Percentiles rank a stretch among this genome's conserved stretches.
Evolutionary conservation across 2,113 vertebrate genomes (phyloP).

Genomic region (Sinocyclocheilus rhinocerous): DNA sequence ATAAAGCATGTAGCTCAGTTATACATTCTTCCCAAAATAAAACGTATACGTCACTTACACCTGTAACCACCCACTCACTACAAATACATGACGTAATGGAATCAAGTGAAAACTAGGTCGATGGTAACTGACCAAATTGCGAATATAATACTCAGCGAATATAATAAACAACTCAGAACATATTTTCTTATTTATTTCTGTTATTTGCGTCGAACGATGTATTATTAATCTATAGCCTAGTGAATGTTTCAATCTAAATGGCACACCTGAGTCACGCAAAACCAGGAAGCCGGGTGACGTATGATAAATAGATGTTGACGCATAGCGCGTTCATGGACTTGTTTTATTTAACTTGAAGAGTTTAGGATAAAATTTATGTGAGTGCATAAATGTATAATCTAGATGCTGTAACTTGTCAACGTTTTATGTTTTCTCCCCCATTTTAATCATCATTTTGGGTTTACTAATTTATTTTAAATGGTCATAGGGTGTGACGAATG

Average conservation of each 20-base stretch:
- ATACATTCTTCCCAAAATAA: background rate
- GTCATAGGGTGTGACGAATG: background rate
- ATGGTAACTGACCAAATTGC: background rate
- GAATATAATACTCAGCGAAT: background rate
- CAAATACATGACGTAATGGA: conserved; percentile 7
- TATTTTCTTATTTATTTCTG: background rate
- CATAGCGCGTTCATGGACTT: too few relatives aligned
- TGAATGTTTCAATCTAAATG: background rate
- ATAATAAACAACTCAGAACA: background rate
- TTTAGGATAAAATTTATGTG: background rate
- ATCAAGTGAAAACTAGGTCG: background rate
- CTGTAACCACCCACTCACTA: background rate
- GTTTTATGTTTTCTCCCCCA: background rate
- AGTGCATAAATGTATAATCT: background rate
- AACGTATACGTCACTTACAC: background rate
- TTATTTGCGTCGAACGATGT: background rate
- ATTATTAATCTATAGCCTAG: background rate
- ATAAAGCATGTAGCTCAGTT: background rate
- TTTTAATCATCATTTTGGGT: background rate
- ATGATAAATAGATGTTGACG: background rate
- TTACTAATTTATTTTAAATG: background rate
- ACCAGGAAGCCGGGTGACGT: conserved; percentile 30
- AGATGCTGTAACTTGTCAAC: background rate
- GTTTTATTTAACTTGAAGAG: background rate
- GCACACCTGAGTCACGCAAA: conserved; percentile 33